These are phyloP conservation scores for Rhinoderma darwinii DNA, from an alignment of 2,113 vertebrate genomes.

Conservation along the genomic window DNA sequence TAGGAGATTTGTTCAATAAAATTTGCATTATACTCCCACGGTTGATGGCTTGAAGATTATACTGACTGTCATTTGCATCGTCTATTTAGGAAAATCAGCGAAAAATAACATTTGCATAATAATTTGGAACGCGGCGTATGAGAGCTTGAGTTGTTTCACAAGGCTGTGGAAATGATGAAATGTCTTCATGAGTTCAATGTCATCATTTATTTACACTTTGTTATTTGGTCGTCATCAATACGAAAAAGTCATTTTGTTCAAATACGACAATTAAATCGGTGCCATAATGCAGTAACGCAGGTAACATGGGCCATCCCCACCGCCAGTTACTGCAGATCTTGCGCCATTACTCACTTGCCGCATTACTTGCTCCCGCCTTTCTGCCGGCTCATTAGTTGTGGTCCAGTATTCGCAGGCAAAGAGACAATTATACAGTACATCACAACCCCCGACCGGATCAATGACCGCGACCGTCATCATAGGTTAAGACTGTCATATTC, in stretches of 20 bases:
- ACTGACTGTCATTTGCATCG: too few relatives aligned
- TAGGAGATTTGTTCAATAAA: too few relatives aligned
- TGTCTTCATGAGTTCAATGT: not conserved
- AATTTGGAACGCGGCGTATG: not conserved
- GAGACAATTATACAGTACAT: conserved; percentile 3
- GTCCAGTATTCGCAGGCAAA: not conserved
- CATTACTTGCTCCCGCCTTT: not conserved
- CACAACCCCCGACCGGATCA: not conserved
- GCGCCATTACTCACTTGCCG: conserved; percentile 6
- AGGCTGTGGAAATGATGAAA: not conserved
- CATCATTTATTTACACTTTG: not conserved
- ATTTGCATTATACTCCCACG: too few relatives aligned
- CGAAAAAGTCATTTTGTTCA: not conserved
- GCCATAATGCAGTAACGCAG: not conserved
- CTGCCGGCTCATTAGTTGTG: not conserved
- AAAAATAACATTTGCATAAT: too few relatives aligned
- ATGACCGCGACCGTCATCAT: conserved; percentile 23
- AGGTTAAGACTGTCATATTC: conserved; percentile 29
- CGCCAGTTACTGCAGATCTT: not conserved
- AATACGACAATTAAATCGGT: conserved; percentile 7
- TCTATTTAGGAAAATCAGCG: too few relatives aligned
- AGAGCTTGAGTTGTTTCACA: not conserved
- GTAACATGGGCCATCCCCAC: not conserved
- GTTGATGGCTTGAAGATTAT: too few relatives aligned
- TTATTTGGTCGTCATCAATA: not conserved